Base-by-base conservation (phyloP, 2,888 invertebrate species). In the Callyntrura sp. region DNA sequence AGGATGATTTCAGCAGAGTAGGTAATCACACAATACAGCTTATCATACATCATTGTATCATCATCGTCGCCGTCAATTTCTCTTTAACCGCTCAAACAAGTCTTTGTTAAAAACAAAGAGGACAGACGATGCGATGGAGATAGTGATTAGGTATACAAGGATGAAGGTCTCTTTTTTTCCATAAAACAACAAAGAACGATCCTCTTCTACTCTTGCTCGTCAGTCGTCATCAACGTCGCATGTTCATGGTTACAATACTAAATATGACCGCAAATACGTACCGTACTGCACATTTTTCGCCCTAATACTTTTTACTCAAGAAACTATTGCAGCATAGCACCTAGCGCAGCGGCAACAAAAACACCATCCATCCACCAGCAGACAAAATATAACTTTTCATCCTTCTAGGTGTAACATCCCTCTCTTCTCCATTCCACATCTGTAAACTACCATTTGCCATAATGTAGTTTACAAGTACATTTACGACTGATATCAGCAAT, bases 71-170 rank as follows among this genome's bases (percentile, higher is more conserved):
- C 43, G 12, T 85, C 76, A 25, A 12, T 65, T 23, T 43, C 76
- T 62, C 79, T 83, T 65, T 85, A 85, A 68, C 88, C 89, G 89
- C 89, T 89, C 89, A 89, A 89, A 89, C 89, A 76, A 84, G 85
- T 85, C 89, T 89, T 89, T 89, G 89, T 89, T 89, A 76, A 70
- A 51, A 78, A 76, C 48, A 85, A 85, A 73, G 57, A 78, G 25
- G 78, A 28, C 43, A 48, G n/a, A 48, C 9, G 17, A 35, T 35
- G 6, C 35, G 35, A 6, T 35, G 35, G 35, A 35, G 35, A 35
- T 35, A 35, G 6, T 35, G 6, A 35, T 35, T 51, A 5, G 57
- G 35, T 51, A 28, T 35, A 70, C 35, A 6, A 57, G 25, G 78
- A 83, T 84, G 84, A 88, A 88, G 83, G 88, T 88, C 88, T 88